phyloP scores from a whole-genome alignment of 2,797 vertebrate species.

The Carapus acus region DNA sequence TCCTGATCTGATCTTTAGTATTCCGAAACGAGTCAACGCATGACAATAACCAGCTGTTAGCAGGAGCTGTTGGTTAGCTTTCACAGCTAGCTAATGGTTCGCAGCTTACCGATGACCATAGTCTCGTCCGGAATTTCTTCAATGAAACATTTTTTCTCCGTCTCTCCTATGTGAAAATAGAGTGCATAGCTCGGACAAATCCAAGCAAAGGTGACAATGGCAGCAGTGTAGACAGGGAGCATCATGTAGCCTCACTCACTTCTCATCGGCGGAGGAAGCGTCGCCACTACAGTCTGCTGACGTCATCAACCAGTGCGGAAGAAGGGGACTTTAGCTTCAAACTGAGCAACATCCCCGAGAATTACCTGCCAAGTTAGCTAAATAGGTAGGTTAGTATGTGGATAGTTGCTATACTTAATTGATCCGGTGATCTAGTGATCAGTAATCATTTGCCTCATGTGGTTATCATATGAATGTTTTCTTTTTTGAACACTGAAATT shows the following conservation, averaged over 20 bases:
- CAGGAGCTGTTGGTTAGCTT: constrained; percentile 20
- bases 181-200: constrained; percentile 62
- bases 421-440: too few relatives aligned
- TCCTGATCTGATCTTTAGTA: too few relatives aligned
- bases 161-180: constrained; percentile 92
- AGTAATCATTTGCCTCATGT: too few relatives aligned
- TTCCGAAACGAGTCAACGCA: neutral
- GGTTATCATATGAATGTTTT: too few relatives aligned
- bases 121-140: constrained; percentile 92
- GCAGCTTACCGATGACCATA: constrained; percentile 84
- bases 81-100: constrained; percentile 13
- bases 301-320: constrained; percentile 61
- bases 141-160: constrained; percentile 90
- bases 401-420: too few relatives aligned
- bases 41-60: constrained; percentile 30
- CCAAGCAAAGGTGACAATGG: constrained; percentile 50
- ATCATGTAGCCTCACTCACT: constrained; percentile 50
- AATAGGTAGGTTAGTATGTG: too few relatives aligned
- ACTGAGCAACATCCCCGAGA: fast-evolving
- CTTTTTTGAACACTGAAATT: too few relatives aligned
- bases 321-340: constrained; percentile 60
- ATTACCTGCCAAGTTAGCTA: neutral
- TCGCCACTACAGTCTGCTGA: constrained; percentile 14
- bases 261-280: constrained; percentile 31
- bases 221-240: constrained; percentile 34